These are phyloP conservation scores for Latrodectus geometricus DNA, from an alignment of 1,140 invertebrate genomes.

Conservation along the genomic window DNA sequence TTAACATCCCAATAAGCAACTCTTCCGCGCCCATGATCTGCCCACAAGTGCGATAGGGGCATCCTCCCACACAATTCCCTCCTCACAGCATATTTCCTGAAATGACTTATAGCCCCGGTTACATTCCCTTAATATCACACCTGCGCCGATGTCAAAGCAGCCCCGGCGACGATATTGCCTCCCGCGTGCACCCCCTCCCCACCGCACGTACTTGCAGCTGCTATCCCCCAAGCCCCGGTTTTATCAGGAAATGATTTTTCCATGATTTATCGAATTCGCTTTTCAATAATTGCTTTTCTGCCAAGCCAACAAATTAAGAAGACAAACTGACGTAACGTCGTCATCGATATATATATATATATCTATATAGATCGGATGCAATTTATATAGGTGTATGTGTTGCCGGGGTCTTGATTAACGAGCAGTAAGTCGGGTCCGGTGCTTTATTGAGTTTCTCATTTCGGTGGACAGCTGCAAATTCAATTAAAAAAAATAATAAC, in stretches of 20 bases:
- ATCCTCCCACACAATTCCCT: slow-evolving; percentile 29
- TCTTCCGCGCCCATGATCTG: neutral
- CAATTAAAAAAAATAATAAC: slow-evolving; percentile 59
- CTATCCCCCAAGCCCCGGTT: slow-evolving; percentile 17
- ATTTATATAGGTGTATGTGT: slow-evolving; percentile 17
- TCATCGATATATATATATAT: slow-evolving; percentile 44
- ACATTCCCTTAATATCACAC: slow-evolving; percentile 57
- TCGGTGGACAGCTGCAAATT: slow-evolving; percentile 32
- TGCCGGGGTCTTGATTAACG: slow-evolving; percentile 40
- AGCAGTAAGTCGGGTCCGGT: neutral
- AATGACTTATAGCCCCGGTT: slow-evolving; percentile 50
- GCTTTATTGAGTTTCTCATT: slow-evolving; percentile 54
- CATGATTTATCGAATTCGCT: slow-evolving; percentile 59
- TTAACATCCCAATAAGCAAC: too few species aligned
- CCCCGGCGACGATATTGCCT: slow-evolving; percentile 52
- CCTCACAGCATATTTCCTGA: neutral
- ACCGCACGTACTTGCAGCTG: neutral
- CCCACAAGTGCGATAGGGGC: neutral
- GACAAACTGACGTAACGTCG: slow-evolving; percentile 48
- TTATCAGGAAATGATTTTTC: slow-evolving; percentile 61
- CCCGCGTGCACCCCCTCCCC: neutral
- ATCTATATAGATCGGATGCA: slow-evolving; percentile 14
- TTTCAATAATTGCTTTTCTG: slow-evolving; percentile 61
- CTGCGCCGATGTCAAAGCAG: slow-evolving; percentile 50
- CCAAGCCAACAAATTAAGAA: slow-evolving; percentile 58